Base-by-base conservation (phyloP, 2,797 vertebrate species). In the Diplodus puntazzo region DNA sequence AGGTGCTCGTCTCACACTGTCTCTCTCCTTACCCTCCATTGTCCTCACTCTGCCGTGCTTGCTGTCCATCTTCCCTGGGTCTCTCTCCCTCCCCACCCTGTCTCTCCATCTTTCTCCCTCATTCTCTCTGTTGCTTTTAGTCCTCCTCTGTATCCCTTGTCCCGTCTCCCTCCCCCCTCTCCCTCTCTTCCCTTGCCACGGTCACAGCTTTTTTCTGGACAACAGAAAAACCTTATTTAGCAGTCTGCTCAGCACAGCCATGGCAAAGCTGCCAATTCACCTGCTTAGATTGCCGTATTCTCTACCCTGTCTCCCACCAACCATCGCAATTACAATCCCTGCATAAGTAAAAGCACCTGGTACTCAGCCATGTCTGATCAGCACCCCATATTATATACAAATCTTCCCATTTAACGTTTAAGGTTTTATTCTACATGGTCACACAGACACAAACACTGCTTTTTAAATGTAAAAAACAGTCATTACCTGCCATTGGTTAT, bases 251-350 rank as follows among this genome's bases (percentile, higher is more conserved):
- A 91, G 87, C 86, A 80, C 78, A 70, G 55, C 82, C 67, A 57
- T 77, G 72, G 79, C 81, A 89, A 89, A 90, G 88, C 90, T 93
- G 92, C 85, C 90, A 89, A 92, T 92, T 94, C 91, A 92, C 88
- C 91, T 90, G 89, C 89, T 86, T 82, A 86, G 80, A 92, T 90
- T 90, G 87, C 83, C 79, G 80, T 85, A 82, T 87, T 91, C 85
- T 88, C 79, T 83, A 63, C 79, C 67, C 78, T 45, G 77, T 87
- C 79, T 89, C n/a, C 79, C 84, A 83, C 89, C 88, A 90, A 75
- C 80, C 77, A 76, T 42, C 80, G 86, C 91, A 92, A 91, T 93
- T 91, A 92, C 80, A 80, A 77, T 81, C 77, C 72, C 76, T 80
- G 83, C 83, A 88, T 90, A 86, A 92, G 83, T 84, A 86, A 87